Evolutionary conservation across 92 coral and sea anemone species (phyloP), one percentile per base, ranked within the genome.

Genomic region (Epizoanthus fatuus): DNA sequence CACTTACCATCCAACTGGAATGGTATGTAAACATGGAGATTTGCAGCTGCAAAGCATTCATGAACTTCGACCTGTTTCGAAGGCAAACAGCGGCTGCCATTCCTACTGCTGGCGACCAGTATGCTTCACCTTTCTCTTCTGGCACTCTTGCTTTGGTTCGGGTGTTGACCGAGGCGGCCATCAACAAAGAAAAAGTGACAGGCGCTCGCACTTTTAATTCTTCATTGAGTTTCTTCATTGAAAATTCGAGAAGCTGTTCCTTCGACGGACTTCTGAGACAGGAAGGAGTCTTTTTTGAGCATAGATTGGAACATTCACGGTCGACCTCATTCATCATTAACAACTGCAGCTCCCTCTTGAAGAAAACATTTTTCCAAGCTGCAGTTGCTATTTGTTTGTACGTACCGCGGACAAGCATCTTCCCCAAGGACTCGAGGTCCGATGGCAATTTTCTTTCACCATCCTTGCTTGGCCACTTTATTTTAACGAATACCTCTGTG

Each of bases 1-100:
- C 35, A 75, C 94, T 87, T 88, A 91, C 94, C 38, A 81, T 81
- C 91, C 86, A 84, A 64, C 76, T 65, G 20, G 92, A 83, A 81
- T 91, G 92, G 55, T 88, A 91, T 8, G 76, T 72, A 68, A 84
- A 88, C 47, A 85, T 92, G 63, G 86, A 71, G 8, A 79, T 63
- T 17, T 84, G 79, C 37, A 92, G 91, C 78, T 92, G 80, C 92
- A 22, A 22, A 22, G 25, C 25, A 88, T 81, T 92, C 92, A 92
- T 83, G 40, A 39, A 47, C 37, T 65, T 85, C 7, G 90, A 88
- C 7, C 91, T 78, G 81, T 91, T 91, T 69, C 85, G 87, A 8
- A 91, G 81, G 80, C 91, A 87, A 69, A 82, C 64, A 1, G 91
- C 75, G 20, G 86, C 80, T 32, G 90, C 90, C 89, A 91, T 91